Base-by-base conservation (phyloP, 2,888 invertebrate species). In the Nephrocerus scutellatus region DNA sequence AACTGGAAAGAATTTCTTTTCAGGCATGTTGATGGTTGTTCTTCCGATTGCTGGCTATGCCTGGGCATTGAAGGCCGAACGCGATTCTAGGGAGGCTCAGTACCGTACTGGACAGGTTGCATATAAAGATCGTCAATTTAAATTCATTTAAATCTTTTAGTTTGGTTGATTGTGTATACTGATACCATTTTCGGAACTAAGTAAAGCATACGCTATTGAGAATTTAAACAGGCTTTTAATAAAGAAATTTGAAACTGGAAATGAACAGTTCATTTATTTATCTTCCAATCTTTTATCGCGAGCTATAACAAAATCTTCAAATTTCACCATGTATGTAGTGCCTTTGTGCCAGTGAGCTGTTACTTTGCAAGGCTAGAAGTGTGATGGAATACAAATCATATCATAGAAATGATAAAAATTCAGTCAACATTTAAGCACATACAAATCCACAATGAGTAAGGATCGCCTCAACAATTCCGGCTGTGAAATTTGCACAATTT, bases 341-440 rank as follows among this genome's bases (percentile, higher is more conserved):
- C 96, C 98, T 67, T 97, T 95, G 67, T 98, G 97, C 95, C 96
- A 97, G 66, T 97, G 96, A 0, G 96, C 95, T 1, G 95, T 87
- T 6, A 98, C 97, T 72, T 96, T 96, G 26, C 93, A 92, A 4
- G 95, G 86, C 96, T 97, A 72, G 44, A 82, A 80, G 33, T 48
- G 50, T n/a, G n/a, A n/a, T n/a, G n/a, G n/a, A n/a, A n/a, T n/a
- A n/a, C n/a, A n/a, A n/a, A n/a, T n/a, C n/a, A n/a, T n/a, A n/a
- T n/a, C n/a, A n/a, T n/a, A n/a, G n/a, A n/a, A n/a, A n/a, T n/a
- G n/a, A n/a, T n/a, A n/a, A n/a, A n/a, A n/a, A n/a, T n/a, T n/a
- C n/a, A n/a, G n/a, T n/a, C n/a, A n/a, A n/a, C n/a, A n/a, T n/a
- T n/a, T n/a, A n/a, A n/a, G n/a, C 48, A 80, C 92, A 82, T 79